phyloP scores from a whole-genome alignment of 2,113 vertebrate species.

The Sinocyclocheilus grahami region DNA sequence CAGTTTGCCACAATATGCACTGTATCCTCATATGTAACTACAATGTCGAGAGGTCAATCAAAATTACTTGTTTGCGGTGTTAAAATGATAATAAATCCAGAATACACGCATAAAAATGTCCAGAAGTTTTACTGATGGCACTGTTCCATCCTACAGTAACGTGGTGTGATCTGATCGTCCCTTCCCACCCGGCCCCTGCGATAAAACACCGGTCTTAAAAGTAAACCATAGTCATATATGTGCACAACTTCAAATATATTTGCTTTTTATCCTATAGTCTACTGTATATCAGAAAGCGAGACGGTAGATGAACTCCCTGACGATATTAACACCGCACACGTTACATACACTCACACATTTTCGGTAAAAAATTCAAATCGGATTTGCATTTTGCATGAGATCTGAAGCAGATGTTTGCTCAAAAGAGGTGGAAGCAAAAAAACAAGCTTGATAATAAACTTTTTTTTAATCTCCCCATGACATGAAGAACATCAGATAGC shows the following conservation, averaged over 20 bases:
- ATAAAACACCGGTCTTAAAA: slow-evolving; percentile 60
- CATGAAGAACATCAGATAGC: not conserved
- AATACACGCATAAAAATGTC: slow-evolving; percentile 25
- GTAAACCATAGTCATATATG: slow-evolving; percentile 55
- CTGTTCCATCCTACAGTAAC: slow-evolving; percentile 48
- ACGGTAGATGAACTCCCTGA: slow-evolving; percentile 71
- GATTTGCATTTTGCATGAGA: not conserved
- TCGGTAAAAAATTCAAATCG: slow-evolving; percentile 25
- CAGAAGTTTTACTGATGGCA: slow-evolving; percentile 52
- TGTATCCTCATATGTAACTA: not conserved
- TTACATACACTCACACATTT: slow-evolving; percentile 51
- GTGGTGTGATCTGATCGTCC: slow-evolving; percentile 36
- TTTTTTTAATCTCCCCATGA: slow-evolving; percentile 4
- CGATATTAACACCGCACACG: slow-evolving; percentile 79
- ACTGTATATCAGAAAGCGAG: slow-evolving; percentile 65
- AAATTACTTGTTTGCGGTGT: not conserved
- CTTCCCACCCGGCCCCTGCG: not conserved
- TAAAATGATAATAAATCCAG: slow-evolving; percentile 47
- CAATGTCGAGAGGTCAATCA: slow-evolving; percentile 7
- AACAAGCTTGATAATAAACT: not conserved
- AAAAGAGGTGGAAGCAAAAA: not conserved
- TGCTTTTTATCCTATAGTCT: slow-evolving; percentile 49
- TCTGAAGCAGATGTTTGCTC: slow-evolving; percentile 13
- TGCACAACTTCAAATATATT: slow-evolving; percentile 50
- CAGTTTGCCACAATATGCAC: slow-evolving; percentile 6